Conservation (phyloP, 2,113 vertebrate genomes). For the Hucho hucho region DNA sequence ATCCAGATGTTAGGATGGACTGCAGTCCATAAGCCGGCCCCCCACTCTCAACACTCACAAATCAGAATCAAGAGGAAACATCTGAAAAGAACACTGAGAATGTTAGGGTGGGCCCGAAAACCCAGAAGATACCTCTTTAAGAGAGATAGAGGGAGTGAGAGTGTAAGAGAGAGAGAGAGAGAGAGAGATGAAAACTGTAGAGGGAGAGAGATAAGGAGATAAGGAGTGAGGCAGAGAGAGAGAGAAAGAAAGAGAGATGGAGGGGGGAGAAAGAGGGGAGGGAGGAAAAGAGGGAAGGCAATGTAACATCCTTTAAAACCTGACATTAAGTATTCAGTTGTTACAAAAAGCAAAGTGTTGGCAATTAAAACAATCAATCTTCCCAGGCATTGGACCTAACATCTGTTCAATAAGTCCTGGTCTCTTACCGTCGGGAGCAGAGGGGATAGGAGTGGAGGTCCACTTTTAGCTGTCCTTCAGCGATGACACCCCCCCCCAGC, state of each 20-base stretch:
- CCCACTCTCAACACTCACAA: background rate
- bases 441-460: constrained; percentile 73
- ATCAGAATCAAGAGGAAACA: background rate
- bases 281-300: constrained; percentile 52
- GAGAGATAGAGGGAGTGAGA: constrained; percentile 14
- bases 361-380: constrained; percentile 99
- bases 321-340: constrained; percentile 96
- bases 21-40: constrained; percentile 20
- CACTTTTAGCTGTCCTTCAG: constrained; percentile 96
- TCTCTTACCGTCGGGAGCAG: constrained; percentile 68
- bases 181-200: background rate
- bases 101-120: constrained; percentile 3
- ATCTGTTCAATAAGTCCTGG: constrained; percentile 94
- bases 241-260: constrained; percentile 3
- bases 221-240: background rate
- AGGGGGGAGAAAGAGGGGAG: background rate
- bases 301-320: constrained; percentile 86
- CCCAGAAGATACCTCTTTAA: constrained; percentile 51
- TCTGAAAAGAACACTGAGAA: constrained; percentile 31
- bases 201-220: background rate
- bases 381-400: constrained; percentile 86
- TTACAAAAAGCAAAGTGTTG: constrained; percentile 90
- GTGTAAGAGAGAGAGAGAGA: constrained; percentile 7
- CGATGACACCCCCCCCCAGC: constrained; percentile 73
- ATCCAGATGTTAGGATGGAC: constrained; percentile 52